Evolutionary conservation across 35 echinoderm and acorn worm species (phyloP).

Genomic region (Ophiothrix spiculata): DNA sequence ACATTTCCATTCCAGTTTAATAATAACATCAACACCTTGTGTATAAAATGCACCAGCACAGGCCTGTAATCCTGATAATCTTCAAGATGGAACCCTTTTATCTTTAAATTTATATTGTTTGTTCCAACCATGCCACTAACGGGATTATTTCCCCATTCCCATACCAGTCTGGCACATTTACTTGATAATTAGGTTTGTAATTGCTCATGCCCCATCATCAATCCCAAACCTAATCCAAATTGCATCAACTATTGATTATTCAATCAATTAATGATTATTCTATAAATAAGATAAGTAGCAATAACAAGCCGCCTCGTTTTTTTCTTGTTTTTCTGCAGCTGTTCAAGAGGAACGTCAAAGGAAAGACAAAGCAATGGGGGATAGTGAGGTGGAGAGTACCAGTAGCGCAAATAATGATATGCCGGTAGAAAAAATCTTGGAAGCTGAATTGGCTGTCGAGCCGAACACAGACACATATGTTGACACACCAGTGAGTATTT

Average conservation of each 20-base stretch:
- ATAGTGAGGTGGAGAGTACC: slow-evolving; percentile 89
- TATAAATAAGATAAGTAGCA: not conserved
- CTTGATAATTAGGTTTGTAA: not conserved
- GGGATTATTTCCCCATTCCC: not conserved
- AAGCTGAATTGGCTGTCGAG: slow-evolving; percentile 93
- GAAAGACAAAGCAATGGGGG: slow-evolving; percentile 85
- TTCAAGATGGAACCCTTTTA: no score
- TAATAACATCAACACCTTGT: no score
- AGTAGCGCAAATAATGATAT: slow-evolving; percentile 94
- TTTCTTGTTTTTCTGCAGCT: slow-evolving; percentile 42
- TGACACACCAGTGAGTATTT: slow-evolving; percentile 82
- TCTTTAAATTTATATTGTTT: no score
- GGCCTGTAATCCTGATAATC: no score
- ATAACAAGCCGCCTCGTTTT: not conserved
- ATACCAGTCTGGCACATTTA: no score
- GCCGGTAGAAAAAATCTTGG: slow-evolving; percentile 98
- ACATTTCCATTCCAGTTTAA: no score
- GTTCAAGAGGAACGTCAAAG: slow-evolving; percentile 94
- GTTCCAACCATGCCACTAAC: no score
- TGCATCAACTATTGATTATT: not conserved
- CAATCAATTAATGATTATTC: not conserved
- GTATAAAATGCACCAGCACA: no score
- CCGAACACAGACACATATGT: slow-evolving; percentile 97
- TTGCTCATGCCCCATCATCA: not conserved
- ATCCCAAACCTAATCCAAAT: not conserved